These are phyloP conservation scores for Barnardius zonarius DNA, from an alignment of 2,113 vertebrate species.

Conservation along the genomic window DNA sequence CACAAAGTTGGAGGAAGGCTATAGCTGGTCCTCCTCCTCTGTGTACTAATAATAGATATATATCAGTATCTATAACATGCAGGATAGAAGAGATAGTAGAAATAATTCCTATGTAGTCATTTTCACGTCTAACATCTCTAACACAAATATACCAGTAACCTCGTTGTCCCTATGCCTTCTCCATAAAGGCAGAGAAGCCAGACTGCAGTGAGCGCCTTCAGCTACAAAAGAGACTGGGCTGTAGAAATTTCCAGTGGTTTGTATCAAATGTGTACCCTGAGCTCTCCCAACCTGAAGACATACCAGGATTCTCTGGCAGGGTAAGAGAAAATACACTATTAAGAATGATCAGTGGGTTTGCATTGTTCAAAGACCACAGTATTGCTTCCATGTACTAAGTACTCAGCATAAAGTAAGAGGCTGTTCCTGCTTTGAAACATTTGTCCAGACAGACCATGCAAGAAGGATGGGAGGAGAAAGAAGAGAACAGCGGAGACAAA, in stretches of 20 bases:
- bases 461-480: not conserved
- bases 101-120: not conserved
- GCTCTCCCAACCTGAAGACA: conserved; percentile 73
- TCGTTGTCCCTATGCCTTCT: not conserved
- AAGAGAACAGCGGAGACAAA: not conserved
- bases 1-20: not conserved
- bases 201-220: conserved; percentile 80
- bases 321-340: conserved; percentile 49
- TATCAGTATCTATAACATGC: not conserved
- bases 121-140: not conserved
- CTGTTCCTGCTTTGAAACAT: not conserved
- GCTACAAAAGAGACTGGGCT: conserved; percentile 80
- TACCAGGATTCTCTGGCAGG: conserved; percentile 81
- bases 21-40: not conserved
- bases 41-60: not conserved
- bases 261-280: conserved; percentile 82
- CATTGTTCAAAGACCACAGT: not conserved
- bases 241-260: conserved; percentile 88
- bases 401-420: not conserved
- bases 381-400: not conserved
- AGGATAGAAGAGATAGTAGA: not conserved
- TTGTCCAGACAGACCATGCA: not conserved
- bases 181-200: conserved; percentile 75
- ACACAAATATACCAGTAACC: not conserved
- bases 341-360: not conserved